Evolutionary conservation across 2,797 vertebrate genomes (phyloP).

Genomic region (Sebastes hubbsi): DNA sequence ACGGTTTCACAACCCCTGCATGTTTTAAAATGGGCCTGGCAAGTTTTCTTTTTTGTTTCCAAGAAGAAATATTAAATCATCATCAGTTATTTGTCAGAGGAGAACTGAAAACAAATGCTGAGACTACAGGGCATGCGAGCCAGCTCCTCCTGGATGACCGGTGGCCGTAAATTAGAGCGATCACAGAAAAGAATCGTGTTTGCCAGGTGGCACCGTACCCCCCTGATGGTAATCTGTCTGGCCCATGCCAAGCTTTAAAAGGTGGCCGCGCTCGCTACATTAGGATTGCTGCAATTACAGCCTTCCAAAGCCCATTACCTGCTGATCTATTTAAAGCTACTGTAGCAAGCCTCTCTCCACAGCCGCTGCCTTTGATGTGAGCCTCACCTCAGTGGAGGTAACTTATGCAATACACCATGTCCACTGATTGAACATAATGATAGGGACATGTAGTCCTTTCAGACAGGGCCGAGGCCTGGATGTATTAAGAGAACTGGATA

Average conservation of each 20-base stretch:
- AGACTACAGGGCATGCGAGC: slow-evolving; percentile 9
- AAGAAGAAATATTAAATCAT: slow-evolving; percentile 34
- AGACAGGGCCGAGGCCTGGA: fast-evolving
- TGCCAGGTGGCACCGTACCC: slow-evolving; percentile 64
- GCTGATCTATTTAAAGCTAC: slow-evolving; percentile 74
- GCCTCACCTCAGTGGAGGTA: slow-evolving; percentile 29
- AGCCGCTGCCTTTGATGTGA: slow-evolving; percentile 47
- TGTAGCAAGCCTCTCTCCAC: slow-evolving; percentile 56
- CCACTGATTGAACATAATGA: slow-evolving; percentile 38
- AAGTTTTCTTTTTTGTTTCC: slow-evolving; percentile 20
- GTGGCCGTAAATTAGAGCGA: slow-evolving; percentile 58
- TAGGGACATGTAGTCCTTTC: too few species aligned
- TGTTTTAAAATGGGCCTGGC: slow-evolving; percentile 16
- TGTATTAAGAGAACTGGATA: too few species aligned
- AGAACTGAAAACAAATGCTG: slow-evolving; percentile 32
- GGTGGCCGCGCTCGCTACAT: slow-evolving; percentile 45
- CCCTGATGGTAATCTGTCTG: slow-evolving; percentile 66
- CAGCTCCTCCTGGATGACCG: slow-evolving; percentile 23
- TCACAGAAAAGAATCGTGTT: slow-evolving; percentile 54
- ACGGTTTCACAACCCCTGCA: slow-evolving; percentile 10
- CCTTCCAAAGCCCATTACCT: slow-evolving; percentile 74
- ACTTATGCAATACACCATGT: slow-evolving; percentile 19
- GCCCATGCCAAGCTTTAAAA: slow-evolving; percentile 62
- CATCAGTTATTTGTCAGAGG: slow-evolving; percentile 34
- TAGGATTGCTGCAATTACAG: slow-evolving; percentile 65